Evolutionary conservation across 2,888 invertebrate species (phyloP), one percentile per base, ranked within the genome.

Genomic region (Stenodera caucasica): DNA sequence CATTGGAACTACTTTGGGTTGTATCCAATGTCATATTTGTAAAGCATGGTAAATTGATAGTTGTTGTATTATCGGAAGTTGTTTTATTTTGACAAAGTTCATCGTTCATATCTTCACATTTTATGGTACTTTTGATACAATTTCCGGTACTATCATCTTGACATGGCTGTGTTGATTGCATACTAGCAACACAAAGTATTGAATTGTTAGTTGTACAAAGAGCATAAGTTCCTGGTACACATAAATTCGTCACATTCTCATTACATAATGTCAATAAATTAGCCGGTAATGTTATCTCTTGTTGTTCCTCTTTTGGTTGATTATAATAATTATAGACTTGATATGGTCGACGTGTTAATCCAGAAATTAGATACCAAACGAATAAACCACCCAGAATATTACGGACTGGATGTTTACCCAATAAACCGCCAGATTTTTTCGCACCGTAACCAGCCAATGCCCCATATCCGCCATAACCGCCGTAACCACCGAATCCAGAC

Each of bases 281-380:
- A 1, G 77, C 66, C 2, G 78, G 77, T 51, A 79, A 61, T 58
- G 71, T 64, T 5, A 79, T 77, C 62, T 78, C 75, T 57, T 76
- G 57, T 12, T 72, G 70, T 4, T 69, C 69, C 40, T 70, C 67
- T 30, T 75, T 68, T 0, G 76, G 77, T 59, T 73, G 71, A 58
- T 78, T 78, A 65, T 79, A 76, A 57, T 77, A 74, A 63, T 79
- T 77, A 60, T 78, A 75, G 2, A 79, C 77, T 15, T 72, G 70
- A 67, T 78, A 76, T 4, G 74, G 73, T 4, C 68, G 64, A 29
- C 72, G 68, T 35, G 73, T 70, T 12, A 75, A 66, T 2, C 73
- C 75, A 6, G 73, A 72, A 9, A 75, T 73, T 51, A 78, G 54
- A 61, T 75, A 70, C 72, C 76, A 78, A 33, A 77, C 70, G 12